Percentiles rank a stretch among this genome's conserved stretches.
Evolutionary conservation across 1,140 invertebrate species (phyloP).

Genomic region (Lepidostoma basale): DNA sequence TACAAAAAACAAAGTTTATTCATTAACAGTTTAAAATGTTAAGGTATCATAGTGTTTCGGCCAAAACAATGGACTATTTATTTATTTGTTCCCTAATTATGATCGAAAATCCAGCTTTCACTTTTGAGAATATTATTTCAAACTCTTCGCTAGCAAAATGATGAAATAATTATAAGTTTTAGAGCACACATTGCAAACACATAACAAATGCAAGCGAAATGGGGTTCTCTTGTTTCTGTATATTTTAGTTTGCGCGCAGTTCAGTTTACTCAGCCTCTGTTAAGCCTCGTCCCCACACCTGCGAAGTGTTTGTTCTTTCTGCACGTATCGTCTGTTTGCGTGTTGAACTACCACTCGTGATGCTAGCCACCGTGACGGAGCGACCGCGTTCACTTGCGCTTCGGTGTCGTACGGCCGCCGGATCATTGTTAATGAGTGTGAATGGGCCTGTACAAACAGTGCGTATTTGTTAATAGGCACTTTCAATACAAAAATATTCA

Average conservation of each 20-base stretch:
- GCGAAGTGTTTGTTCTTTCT: constrained; percentile 9
- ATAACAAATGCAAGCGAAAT: not conserved
- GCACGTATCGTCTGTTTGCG: constrained; percentile 1
- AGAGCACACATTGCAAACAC: too few species aligned
- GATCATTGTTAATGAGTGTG: constrained; percentile 16
- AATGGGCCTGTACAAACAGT: not conserved
- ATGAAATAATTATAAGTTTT: too few species aligned
- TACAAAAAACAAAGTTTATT: too few species aligned
- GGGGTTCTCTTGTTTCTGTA: not conserved
- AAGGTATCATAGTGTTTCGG: too few species aligned
- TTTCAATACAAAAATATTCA: too few species aligned
- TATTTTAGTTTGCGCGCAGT: too few species aligned
- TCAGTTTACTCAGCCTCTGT: not conserved
- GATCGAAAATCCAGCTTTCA: too few species aligned
- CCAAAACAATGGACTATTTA: too few species aligned
- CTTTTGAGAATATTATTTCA: too few species aligned
- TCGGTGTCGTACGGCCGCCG: not conserved
- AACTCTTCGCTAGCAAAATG: too few species aligned
- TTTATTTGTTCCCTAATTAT: too few species aligned
- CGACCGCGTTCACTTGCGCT: not conserved
- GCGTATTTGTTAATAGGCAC: not conserved
- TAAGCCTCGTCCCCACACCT: constrained; percentile 1
- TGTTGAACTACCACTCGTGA: not conserved
- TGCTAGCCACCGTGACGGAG: not conserved
- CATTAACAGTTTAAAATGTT: too few species aligned